Percentiles rank a stretch among this genome's conserved stretches.
phyloP scores from a whole-genome alignment of 2,113 vertebrate species.

The Tragelaphus imberbis region DNA sequence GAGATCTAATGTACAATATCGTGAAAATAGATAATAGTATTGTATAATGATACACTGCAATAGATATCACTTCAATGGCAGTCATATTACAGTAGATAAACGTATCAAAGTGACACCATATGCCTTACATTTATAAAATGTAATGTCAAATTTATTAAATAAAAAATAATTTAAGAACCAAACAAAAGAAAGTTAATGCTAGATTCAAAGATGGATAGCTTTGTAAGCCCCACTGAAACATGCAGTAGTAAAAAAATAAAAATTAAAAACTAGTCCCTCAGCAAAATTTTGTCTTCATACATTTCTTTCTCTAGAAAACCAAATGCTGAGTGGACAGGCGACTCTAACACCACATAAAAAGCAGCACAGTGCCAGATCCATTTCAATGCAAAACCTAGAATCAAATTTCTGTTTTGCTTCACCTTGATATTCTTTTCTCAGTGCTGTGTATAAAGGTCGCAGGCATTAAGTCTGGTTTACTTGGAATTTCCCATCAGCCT shows the following conservation, averaged over 20 bases:
- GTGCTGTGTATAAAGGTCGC: neutral
- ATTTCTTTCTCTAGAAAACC: slow-evolving; percentile 21
- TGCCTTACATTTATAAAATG: neutral
- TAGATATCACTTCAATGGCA: neutral
- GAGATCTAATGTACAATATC: neutral
- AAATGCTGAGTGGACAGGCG: neutral
- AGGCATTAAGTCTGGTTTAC: neutral
- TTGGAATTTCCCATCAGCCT: slow-evolving; percentile 17
- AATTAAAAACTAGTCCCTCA: neutral
- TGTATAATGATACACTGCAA: neutral
- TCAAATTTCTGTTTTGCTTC: neutral
- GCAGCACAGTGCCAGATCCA: neutral
- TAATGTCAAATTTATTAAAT: neutral
- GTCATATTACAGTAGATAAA: neutral
- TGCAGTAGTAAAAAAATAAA: neutral
- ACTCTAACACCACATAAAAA: neutral
- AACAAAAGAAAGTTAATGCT: neutral
- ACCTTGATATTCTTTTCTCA: neutral
- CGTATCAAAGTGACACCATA: neutral
- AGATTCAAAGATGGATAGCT: neutral
- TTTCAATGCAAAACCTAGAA: neutral
- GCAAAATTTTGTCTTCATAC: neutral
- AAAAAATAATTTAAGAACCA: neutral
- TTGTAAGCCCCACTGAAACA: neutral
- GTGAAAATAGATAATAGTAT: neutral